Evolutionary conservation across 2,888 invertebrate genomes (phyloP), one percentile per base, ranked within the genome.

Genomic region (Poecilus cupreus): DNA sequence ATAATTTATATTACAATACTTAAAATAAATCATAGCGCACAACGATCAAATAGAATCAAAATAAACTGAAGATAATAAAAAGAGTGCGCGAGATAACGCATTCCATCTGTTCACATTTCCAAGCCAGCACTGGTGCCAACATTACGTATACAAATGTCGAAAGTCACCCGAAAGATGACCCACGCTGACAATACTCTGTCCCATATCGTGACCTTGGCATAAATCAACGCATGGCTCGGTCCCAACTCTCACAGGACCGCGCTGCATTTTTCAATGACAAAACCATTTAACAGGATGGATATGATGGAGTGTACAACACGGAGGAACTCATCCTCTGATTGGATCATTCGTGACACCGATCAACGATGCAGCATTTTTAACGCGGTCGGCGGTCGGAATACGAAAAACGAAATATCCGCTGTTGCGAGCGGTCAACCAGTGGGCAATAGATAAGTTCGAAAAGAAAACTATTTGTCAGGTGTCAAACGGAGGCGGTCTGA

Each of bases 311-410:
- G 49, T 18, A n/a, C 49, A 20, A 43, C 20, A 22, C 54, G 37
- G 8, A 76, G 51, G 32, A 10, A 24, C 80, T 81, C 43, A 46
- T 46, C 37, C 76, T 32, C 72, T 83, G 83, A 83, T 83, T 80
- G 82, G 80, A 82, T 82, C 82, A 82, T 78, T 78, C 80, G 26
- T 75, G 83, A 83, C 83, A 82, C 72, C 78, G 81, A 80, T 82
- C 82, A 82, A 72, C 64, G 32, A 32, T 32, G 32, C 4, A 32
- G 32, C 72, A 81, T 83, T 82, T 83, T 82, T 64, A 81, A 82
- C 83, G 4, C 32, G 32, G 32, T 32, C 32, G 32, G 32, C 83
- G 46, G 83, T 78, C 72, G 83, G 83, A 82, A 75, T 22, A 57
- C 32, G 75, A 68, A 51, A 46, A n/a, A n/a, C n/a, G n/a, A n/a